phyloP scores from a whole-genome alignment of 2,113 vertebrate genomes.

The Oreocharis arfaki region DNA sequence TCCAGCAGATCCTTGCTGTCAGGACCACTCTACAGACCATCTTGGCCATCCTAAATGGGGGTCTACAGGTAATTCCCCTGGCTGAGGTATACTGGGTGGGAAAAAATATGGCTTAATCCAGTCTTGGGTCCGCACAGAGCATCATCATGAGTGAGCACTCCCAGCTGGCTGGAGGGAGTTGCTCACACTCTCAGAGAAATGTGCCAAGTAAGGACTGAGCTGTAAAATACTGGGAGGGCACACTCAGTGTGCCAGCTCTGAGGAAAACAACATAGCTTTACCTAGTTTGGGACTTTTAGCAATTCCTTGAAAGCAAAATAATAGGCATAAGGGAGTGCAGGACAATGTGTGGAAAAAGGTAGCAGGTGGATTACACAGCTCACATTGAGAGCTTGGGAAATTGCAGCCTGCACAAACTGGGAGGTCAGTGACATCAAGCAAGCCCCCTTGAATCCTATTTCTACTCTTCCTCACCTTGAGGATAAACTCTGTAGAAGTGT shows the following conservation, averaged over 20 bases:
- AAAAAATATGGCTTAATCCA: not conserved
- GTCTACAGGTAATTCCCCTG: not conserved
- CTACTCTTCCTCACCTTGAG: not conserved
- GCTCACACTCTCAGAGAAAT: not conserved
- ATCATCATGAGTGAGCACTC: not conserved
- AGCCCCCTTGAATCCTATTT: not conserved
- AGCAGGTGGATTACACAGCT: not conserved
- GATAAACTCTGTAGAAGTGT: not conserved
- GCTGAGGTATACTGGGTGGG: not conserved
- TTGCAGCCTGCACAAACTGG: not conserved
- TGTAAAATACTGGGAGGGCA: not conserved
- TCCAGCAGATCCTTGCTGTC: not conserved
- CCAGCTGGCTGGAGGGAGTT: not conserved
- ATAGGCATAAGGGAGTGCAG: fast-evolving
- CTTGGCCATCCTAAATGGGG: not conserved
- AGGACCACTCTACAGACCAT: not conserved
- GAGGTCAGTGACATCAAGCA: not conserved
- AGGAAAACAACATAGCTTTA: not conserved
- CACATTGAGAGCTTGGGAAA: fast-evolving
- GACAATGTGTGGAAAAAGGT: not conserved
- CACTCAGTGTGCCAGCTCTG: not conserved
- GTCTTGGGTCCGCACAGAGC: not conserved
- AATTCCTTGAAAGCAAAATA: not conserved
- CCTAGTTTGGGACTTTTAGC: not conserved
- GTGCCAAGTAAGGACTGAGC: not conserved